Evolutionary conservation across 1,140 invertebrate species (phyloP).

Genomic region (Uloborus diversus): DNA sequence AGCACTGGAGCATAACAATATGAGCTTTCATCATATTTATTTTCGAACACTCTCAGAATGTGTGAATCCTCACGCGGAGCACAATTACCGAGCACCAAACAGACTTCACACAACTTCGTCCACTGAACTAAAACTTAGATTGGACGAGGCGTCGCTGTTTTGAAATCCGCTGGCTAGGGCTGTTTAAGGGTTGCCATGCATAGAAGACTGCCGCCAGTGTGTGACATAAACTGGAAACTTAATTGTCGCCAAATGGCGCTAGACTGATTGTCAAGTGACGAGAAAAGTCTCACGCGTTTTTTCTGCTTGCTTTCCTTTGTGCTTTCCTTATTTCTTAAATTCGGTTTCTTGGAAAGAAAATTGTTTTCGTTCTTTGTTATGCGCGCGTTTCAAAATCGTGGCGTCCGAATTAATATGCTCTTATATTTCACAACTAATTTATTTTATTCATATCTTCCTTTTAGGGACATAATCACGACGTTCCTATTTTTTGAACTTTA

Average conservation of each 20-base stretch:
- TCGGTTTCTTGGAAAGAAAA: too few relatives aligned
- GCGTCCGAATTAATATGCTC: too few relatives aligned
- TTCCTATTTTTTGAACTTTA: too few relatives aligned
- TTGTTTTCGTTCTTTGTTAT: too few relatives aligned
- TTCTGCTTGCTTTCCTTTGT: too few relatives aligned
- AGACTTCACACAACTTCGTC: neutral
- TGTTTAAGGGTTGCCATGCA: neutral
- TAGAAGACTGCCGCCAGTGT: conserved; percentile 26
- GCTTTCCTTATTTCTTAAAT: too few relatives aligned
- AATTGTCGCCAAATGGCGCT: conserved; percentile 37
- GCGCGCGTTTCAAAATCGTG: too few relatives aligned
- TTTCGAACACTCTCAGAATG: neutral
- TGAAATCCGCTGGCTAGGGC: conserved; percentile 22
- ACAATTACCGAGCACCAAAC: neutral
- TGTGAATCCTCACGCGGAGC: neutral
- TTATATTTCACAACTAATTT: too few relatives aligned
- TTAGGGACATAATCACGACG: too few relatives aligned
- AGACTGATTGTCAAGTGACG: too few relatives aligned
- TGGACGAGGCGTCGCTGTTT: conserved; percentile 39
- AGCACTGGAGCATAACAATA: neutral
- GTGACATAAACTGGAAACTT: conserved; percentile 33
- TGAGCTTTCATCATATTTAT: neutral
- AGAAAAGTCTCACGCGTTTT: too few relatives aligned
- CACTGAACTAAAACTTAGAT: conserved; percentile 19
- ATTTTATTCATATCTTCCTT: too few relatives aligned